phyloP scores from a whole-genome alignment of 2,888 invertebrate genomes.

The Chrysodeixis includens region DNA sequence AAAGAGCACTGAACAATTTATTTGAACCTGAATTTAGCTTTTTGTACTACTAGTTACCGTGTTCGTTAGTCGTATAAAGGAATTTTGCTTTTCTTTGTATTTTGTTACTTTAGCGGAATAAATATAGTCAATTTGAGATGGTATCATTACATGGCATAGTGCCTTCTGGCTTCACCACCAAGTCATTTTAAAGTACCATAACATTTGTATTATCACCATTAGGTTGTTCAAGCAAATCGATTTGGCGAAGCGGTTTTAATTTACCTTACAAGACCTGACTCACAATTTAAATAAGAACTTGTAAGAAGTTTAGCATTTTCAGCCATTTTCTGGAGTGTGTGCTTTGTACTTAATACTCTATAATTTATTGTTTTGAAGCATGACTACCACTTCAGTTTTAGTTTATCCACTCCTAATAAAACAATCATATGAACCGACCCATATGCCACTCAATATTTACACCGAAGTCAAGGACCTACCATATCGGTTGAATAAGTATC shows the following conservation, averaged over 20 bases:
- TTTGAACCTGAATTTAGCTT: slow-evolving; percentile 16
- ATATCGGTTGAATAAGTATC: slow-evolving; percentile 27
- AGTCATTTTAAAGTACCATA: too few relatives aligned
- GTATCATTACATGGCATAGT: too few relatives aligned
- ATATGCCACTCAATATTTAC: slow-evolving; percentile 10
- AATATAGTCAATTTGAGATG: neutral
- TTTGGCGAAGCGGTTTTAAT: too few relatives aligned
- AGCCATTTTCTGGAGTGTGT: neutral
- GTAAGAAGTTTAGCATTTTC: neutral
- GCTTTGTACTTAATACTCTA: neutral
- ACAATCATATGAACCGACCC: neutral
- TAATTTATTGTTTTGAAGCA: neutral
- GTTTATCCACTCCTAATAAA: neutral
- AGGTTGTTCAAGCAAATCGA: too few relatives aligned
- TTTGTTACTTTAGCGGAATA: too few relatives aligned
- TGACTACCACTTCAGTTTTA: neutral
- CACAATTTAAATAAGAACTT: neutral
- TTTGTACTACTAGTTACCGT: too few relatives aligned
- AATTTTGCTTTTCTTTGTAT: too few relatives aligned
- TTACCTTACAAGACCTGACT: too few relatives aligned
- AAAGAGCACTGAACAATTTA: slow-evolving; percentile 9
- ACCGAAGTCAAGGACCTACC: slow-evolving; percentile 16
- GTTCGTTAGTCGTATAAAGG: too few relatives aligned
- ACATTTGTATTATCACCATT: too few relatives aligned
- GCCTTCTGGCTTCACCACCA: too few relatives aligned